These are phyloP conservation scores for Myioborus melanocephalus DNA, from an alignment of 2,797 vertebrate species.

Conservation along the genomic window DNA sequence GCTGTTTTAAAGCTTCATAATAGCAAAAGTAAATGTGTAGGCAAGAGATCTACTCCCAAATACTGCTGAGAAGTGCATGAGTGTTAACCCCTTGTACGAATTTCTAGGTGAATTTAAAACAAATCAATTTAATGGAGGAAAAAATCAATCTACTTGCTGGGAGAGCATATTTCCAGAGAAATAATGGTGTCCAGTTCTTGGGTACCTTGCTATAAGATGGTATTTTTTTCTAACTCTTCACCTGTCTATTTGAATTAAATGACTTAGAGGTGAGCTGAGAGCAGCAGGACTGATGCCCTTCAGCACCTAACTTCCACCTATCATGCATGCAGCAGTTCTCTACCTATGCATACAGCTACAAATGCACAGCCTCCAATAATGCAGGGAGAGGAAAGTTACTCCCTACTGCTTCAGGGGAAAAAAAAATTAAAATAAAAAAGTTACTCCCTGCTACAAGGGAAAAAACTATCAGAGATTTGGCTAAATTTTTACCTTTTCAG, in stretches of 20 bases:
- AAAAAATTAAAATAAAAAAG: too few relatives aligned
- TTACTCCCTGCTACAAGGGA: neutral
- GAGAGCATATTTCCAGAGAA: neutral
- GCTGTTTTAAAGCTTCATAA: neutral
- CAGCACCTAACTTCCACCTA: neutral
- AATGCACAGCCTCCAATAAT: neutral
- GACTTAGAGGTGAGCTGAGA: neutral
- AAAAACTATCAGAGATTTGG: neutral
- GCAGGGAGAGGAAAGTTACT: neutral
- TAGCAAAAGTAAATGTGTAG: conserved; percentile 1
- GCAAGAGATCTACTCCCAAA: neutral
- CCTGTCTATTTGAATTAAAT: neutral
- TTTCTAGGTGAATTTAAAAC: neutral
- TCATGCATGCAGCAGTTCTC: neutral
- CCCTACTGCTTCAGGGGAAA: accelerated
- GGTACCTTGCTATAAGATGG: accelerated
- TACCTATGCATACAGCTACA: accelerated
- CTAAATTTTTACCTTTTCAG: neutral
- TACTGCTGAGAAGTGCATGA: neutral
- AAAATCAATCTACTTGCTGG: neutral
- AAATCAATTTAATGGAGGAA: neutral
- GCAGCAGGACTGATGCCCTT: neutral
- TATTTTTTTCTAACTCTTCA: neutral
- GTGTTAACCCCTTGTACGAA: neutral
- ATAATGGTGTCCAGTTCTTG: neutral